A percentile compares a stretch with the other conserved stretches of the same genome.
Conservation (phyloP, 2,113 vertebrate species). For the Hylia prasina region DNA sequence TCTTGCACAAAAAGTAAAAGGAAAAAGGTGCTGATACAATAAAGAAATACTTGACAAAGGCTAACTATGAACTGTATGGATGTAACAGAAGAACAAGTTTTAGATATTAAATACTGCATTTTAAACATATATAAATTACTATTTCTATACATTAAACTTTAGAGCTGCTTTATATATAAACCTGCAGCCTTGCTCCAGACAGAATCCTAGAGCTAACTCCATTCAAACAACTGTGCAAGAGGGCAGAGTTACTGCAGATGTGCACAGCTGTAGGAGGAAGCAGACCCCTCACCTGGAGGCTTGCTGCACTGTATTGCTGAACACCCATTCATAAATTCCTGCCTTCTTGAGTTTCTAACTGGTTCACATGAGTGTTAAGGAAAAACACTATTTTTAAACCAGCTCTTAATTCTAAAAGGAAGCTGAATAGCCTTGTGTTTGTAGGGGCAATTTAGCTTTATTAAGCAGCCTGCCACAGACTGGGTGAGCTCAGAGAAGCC, state of each 20-base stretch:
- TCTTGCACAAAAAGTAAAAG: not conserved
- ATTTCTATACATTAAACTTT: not conserved
- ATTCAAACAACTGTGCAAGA: not conserved
- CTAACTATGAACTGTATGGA: not conserved
- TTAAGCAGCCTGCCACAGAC: conserved; percentile 36
- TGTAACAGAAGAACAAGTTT: not conserved
- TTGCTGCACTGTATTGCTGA: not conserved
- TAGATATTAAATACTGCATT: not conserved
- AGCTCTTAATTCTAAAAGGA: conserved; percentile 45
- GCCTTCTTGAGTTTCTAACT: conserved; percentile 25
- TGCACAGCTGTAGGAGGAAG: not conserved
- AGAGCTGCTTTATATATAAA: not conserved
- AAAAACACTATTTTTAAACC: conserved; percentile 32
- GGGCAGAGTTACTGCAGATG: not conserved
- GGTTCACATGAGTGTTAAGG: not conserved
- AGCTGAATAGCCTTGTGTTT: conserved; percentile 22
- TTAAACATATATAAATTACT: not conserved
- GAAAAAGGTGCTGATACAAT: not conserved
- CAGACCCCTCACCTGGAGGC: not conserved
- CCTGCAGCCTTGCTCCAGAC: not conserved
- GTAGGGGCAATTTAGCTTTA: conserved; percentile 55
- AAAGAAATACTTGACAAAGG: not conserved
- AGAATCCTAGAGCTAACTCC: not conserved
- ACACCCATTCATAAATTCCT: not conserved
- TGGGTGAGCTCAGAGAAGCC: not conserved